A percentile compares a stretch with the other conserved stretches of the same genome.
These are phyloP conservation scores for Hormaphis cornu DNA, from an alignment of 1,140 invertebrate species.

Conservation along the genomic window DNA sequence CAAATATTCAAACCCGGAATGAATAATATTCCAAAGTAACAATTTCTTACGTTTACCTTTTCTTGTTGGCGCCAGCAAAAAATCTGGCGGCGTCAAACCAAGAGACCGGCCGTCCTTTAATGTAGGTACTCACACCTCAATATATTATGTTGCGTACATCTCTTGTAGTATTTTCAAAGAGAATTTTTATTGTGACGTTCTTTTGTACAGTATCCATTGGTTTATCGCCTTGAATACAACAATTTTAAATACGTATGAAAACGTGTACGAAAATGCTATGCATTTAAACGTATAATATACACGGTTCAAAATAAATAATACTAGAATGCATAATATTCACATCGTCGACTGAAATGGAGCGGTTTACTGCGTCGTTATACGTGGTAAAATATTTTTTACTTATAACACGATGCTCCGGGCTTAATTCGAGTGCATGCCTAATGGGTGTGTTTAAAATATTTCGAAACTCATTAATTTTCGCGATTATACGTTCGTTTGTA, in stretches of 20 bases:
- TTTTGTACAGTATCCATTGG: background rate
- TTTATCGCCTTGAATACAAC: no score
- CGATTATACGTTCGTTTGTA: background rate
- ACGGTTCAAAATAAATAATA: background rate
- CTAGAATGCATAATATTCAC: no score
- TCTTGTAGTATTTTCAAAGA: background rate
- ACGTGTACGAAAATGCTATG: background rate
- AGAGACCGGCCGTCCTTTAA: background rate
- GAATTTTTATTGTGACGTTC: no score
- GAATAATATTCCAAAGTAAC: no score
- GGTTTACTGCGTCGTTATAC: no score
- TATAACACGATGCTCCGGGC: background rate
- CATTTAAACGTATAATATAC: background rate
- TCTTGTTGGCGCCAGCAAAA: background rate
- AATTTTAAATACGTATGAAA: background rate
- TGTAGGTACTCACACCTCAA: background rate
- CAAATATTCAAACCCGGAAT: no score
- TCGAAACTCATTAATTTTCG: background rate
- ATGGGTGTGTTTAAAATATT: background rate
- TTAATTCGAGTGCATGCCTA: background rate
- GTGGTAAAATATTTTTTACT: background rate
- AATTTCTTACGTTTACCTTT: no score
- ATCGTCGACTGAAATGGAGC: no score
- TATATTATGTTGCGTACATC: constrained; percentile 1
- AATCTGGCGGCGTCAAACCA: background rate